These are phyloP conservation scores for Atta cephalotes DNA, from an alignment of 1,140 invertebrate species.

Conservation along the genomic window DNA sequence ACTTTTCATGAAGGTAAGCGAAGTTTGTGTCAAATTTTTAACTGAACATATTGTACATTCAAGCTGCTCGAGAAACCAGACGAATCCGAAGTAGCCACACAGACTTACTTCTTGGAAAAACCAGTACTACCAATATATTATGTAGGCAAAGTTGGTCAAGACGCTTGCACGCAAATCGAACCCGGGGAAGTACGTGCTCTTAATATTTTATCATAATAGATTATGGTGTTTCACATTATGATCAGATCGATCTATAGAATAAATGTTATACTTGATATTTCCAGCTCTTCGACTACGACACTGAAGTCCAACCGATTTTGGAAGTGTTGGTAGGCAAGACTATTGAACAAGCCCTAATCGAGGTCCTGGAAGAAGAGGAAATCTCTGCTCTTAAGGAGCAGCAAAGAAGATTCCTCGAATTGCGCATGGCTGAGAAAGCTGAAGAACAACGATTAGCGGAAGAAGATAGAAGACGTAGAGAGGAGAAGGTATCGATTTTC, in stretches of 20 bases:
- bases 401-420: conserved; percentile 92
- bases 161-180: conserved; percentile 94
- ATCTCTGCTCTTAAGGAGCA: conserved; percentile 90
- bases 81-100: conserved; percentile 91
- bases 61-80: conserved; percentile 90
- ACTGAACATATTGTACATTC: conserved; percentile 10
- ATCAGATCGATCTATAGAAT: background rate
- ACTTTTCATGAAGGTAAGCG: conserved; percentile 4
- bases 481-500: conserved; percentile 87
- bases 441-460: conserved; percentile 92
- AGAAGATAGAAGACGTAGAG: conserved; percentile 89
- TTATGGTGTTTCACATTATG: background rate
- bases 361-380: conserved; percentile 93
- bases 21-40: conserved; percentile 16
- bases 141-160: conserved; percentile 92
- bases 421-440: conserved; percentile 92
- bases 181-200: conserved; percentile 92
- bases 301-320: conserved; percentile 94
- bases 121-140: conserved; percentile 91
- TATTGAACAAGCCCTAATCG: conserved; percentile 94
- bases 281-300: conserved; percentile 95
- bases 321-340: conserved; percentile 95
- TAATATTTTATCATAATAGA: background rate
- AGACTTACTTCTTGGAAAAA: conserved; percentile 94
- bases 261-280: conserved; percentile 40